phyloP scores from a whole-genome alignment of 2,797 vertebrate species.

The Molothrus aeneus region DNA sequence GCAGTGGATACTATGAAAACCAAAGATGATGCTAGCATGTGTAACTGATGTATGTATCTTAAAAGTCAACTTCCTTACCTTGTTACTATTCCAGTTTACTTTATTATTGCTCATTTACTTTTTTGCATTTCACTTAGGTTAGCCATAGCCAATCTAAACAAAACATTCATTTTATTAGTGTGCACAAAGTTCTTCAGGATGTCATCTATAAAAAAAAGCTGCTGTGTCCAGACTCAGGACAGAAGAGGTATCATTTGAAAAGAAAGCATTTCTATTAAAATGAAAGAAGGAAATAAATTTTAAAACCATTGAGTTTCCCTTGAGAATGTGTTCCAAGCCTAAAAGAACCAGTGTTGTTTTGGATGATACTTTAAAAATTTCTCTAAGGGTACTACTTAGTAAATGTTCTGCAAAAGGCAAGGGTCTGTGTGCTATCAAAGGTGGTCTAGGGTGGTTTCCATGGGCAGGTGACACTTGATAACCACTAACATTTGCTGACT shows the following conservation, averaged over 20 bases:
- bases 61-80: slow-evolving; percentile 59
- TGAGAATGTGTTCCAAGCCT: background rate
- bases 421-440: background rate
- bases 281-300: background rate
- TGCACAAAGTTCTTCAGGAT: slow-evolving; percentile 25
- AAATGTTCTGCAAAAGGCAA: background rate
- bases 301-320: background rate
- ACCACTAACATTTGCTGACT: background rate
- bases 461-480: background rate
- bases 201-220: background rate
- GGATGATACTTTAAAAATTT: background rate
- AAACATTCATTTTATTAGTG: slow-evolving; percentile 48
- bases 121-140: slow-evolving; percentile 62
- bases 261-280: slow-evolving; percentile 34
- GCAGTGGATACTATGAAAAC: slow-evolving; percentile 12
- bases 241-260: slow-evolving; percentile 7
- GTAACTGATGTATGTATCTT: background rate
- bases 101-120: slow-evolving; percentile 59
- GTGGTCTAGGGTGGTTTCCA: background rate
- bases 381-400: background rate
- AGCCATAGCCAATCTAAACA: slow-evolving; percentile 61
- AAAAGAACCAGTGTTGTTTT: background rate
- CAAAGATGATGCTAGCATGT: slow-evolving; percentile 39
- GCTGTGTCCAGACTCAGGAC: background rate
- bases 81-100: slow-evolving; percentile 48